Conservation (phyloP, 2,797 vertebrate species). For the Neomorphus geoffroyi region DNA sequence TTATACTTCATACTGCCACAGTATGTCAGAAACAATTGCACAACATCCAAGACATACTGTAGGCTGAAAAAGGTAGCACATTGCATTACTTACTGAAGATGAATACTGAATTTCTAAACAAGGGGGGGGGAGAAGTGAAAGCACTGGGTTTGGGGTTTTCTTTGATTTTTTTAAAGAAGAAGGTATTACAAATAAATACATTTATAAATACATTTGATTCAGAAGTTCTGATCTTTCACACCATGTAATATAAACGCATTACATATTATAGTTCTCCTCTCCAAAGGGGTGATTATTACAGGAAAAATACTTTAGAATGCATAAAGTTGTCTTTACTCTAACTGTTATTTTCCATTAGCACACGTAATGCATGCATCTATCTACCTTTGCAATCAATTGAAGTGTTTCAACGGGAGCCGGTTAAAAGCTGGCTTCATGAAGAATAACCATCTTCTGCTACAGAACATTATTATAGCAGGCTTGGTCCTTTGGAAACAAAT, state of each 20-base stretch:
- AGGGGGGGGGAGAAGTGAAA: background rate
- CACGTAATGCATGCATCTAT: accelerated
- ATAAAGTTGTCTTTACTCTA: background rate
- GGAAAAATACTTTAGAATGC: background rate
- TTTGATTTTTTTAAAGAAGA: background rate
- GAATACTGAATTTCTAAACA: background rate
- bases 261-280: background rate
- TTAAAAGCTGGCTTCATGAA: background rate
- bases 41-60: background rate
- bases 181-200: background rate
- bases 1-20: background rate
- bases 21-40: background rate
- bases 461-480: background rate
- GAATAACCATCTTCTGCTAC: background rate
- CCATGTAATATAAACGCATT: background rate
- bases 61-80: background rate
- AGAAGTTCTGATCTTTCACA: background rate
- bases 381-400: background rate
- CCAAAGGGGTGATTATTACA: background rate
- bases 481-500: background rate
- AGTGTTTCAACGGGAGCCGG: background rate
- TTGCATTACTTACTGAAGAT: background rate
- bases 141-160: accelerated
- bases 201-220: background rate
- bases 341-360: background rate